These are phyloP conservation scores for Petrocephalus microphthalmus DNA, from an alignment of 2,113 vertebrate species.

Conservation along the genomic window DNA sequence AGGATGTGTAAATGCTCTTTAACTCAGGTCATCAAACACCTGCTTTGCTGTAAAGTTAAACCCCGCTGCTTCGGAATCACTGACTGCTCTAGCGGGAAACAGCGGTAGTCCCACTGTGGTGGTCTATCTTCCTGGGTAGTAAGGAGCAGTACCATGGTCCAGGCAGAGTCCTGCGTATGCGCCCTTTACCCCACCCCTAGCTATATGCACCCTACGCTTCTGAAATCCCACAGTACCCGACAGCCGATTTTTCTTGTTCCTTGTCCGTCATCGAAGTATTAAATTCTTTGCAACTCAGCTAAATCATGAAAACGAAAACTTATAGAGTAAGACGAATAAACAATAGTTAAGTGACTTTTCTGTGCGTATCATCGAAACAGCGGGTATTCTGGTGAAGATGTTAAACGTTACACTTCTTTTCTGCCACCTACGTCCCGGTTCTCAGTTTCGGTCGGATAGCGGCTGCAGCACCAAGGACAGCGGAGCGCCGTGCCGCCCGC, in stretches of 20 bases:
- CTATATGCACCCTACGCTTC: not conserved
- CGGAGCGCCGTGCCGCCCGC: conserved; percentile 27
- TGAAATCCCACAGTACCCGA: not conserved
- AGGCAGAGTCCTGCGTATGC: not conserved
- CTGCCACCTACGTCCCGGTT: not conserved
- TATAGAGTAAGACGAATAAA: not conserved
- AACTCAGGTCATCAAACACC: not conserved
- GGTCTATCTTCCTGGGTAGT: not conserved
- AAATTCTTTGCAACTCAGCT: not conserved
- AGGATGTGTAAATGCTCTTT: not conserved
- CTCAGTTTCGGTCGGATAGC: not conserved
- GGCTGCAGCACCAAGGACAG: conserved; percentile 67
- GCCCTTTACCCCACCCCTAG: not conserved
- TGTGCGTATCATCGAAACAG: not conserved
- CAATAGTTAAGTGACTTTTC: not conserved
- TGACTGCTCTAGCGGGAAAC: not conserved
- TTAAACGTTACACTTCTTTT: not conserved
- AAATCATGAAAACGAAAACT: not conserved
- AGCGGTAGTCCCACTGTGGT: not conserved
- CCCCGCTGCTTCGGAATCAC: not conserved
- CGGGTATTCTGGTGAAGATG: not conserved
- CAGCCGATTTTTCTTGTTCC: not conserved
- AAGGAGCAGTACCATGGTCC: not conserved
- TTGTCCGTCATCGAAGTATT: not conserved
- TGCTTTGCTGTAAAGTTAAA: not conserved